A percentile compares a stretch with the other conserved stretches of the same genome.
phyloP scores from a whole-genome alignment of 2,113 vertebrate species.

The Thunnus maccoyii region DNA sequence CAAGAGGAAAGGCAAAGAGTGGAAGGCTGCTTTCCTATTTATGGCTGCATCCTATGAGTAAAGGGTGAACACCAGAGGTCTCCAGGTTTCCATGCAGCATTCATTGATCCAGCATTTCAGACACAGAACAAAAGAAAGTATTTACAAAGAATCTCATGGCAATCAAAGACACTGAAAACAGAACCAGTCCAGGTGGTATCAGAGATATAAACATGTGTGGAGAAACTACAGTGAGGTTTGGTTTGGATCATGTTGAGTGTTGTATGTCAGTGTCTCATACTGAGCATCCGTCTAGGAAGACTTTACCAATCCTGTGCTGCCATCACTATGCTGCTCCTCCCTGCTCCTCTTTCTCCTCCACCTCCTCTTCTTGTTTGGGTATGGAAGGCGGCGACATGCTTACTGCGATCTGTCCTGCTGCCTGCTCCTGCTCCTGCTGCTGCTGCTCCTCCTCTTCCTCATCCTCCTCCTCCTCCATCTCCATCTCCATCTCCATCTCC shows the following conservation, averaged over 20 bases:
- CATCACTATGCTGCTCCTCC: constrained; percentile 3
- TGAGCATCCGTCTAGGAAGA: neutral
- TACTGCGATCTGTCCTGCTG: constrained; percentile 17
- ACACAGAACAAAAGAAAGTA: constrained; percentile 26
- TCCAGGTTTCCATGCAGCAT: constrained; percentile 31
- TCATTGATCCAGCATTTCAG: constrained; percentile 54
- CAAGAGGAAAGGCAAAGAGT: constrained; percentile 1
- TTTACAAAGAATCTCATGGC: constrained; percentile 33
- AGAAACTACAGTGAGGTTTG: neutral
- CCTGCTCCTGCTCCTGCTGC: constrained; percentile 1
- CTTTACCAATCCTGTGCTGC: neutral
- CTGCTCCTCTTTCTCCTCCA: constrained; percentile 34
- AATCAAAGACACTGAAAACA: constrained; percentile 25
- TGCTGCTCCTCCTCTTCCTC: constrained; percentile 13
- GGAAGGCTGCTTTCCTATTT: neutral
- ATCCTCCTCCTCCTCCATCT: constrained; percentile 19
- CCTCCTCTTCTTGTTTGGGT: constrained; percentile 13
- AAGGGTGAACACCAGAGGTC: constrained; percentile 29
- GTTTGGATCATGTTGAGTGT: neutral
- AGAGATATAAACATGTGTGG: neutral
- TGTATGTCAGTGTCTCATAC: neutral
- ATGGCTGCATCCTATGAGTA: constrained; percentile 37
- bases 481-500: constrained; percentile 39
- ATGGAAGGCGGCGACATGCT: constrained; percentile 72
- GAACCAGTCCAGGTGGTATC: neutral